Evolutionary conservation across 2,113 vertebrate species (phyloP), one percentile per base, ranked within the genome.

Genomic region (Leptodactylus fuscus): DNA sequence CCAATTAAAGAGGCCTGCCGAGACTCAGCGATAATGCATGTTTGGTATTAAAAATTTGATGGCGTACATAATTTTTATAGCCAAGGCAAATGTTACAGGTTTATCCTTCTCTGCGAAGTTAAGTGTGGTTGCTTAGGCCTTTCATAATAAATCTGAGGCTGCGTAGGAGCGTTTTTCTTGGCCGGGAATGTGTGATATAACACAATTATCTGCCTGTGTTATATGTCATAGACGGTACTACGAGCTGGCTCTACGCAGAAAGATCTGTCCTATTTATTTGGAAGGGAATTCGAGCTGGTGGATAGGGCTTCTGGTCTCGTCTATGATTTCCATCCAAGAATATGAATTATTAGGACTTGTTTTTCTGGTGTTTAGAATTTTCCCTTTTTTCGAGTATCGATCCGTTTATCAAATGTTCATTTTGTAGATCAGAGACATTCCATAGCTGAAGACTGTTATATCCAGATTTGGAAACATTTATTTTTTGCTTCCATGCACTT

Each of bases 41-140:
- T 86, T 86, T 86, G 84, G 84, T 86, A 86, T 86, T 86, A 86
- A 81, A 86, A 86, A 86, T 86, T 86, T 86, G 84, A 86, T 86
- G 77, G 84, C 67, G 76, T 86, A 86, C 77, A 86, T 86, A 86
- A 86, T 86, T 86, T 86, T 86, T 86, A 86, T 81, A 86, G 84
- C 84, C 84, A 81, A 86, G 84, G 84, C 84, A 86, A 86, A 86
- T 86, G 84, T 86, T 86, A 73, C 74, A 81, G 84, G 84, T 73
- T 86, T 86, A 80, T 86, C 76, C 84, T 44, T 80, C 84, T 73
- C 84, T 81, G 83, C 60, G 49, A 81, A 86, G 84, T 86, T 81
- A 86, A 86, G 76, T 81, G 84, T 86, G 60, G 62, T 67, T 83
- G 82, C 71, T 70, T 81, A 79, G 84, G 84, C 77, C 84, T 73